A percentile compares a stretch with the other conserved stretches of the same genome.
These are phyloP conservation scores for Rhaphigaster nebulosa DNA, from an alignment of 2,888 invertebrate genomes.

Conservation along the genomic window DNA sequence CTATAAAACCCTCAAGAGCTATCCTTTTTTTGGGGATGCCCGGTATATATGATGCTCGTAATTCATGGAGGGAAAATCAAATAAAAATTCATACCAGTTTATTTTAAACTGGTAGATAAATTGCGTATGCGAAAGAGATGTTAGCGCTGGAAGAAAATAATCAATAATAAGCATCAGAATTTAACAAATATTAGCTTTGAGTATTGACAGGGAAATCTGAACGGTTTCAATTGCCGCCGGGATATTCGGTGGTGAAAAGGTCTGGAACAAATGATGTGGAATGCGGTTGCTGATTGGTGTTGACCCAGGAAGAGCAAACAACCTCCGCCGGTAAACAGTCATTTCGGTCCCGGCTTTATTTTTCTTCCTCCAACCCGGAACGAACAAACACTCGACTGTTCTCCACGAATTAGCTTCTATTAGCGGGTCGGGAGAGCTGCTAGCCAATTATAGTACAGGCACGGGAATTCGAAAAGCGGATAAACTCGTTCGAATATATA, in stretches of 20 bases:
- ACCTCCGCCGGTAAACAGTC: constrained; percentile 24
- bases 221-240: neutral
- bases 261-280: constrained; percentile 38
- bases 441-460: neutral
- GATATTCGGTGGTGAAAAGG: constrained; percentile 34
- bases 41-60: no score
- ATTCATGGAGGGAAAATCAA: neutral
- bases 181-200: constrained; percentile 22
- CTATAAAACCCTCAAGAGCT: no score
- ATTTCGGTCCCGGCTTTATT: constrained; percentile 38
- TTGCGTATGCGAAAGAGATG: neutral
- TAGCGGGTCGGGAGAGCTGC: neutral
- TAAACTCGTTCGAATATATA: neutral
- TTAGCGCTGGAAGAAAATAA: neutral
- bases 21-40: no score
- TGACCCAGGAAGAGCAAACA: constrained; percentile 20
- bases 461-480: neutral
- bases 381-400: neutral
- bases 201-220: constrained; percentile 40
- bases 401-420: constrained; percentile 17
- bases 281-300: constrained; percentile 51
- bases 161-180: neutral
- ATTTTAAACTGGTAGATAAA: neutral
- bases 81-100: neutral
- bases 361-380: neutral